Percentiles rank a stretch among this genome's conserved stretches.
phyloP scores from a whole-genome alignment of 2,797 vertebrate genomes.

The Trachurus trachurus region DNA sequence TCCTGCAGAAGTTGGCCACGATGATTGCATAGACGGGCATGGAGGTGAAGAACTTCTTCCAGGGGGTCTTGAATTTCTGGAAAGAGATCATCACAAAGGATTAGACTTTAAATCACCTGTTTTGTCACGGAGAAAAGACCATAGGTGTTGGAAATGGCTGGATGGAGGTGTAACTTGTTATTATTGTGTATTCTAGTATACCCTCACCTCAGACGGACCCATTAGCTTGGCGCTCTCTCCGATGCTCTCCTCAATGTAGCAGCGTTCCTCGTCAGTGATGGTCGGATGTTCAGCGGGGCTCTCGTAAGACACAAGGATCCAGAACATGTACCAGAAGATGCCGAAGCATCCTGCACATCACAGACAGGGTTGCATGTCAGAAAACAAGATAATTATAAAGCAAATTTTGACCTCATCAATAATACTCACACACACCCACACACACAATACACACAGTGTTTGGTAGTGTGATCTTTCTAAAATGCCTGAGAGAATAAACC shows the following conservation, averaged over 20 bases:
- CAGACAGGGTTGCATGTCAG: constrained; percentile 27
- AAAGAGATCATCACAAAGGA: constrained; percentile 8
- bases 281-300: constrained; percentile 96
- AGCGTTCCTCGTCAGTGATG: constrained; percentile 95
- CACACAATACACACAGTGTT: constrained; percentile 5
- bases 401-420: constrained; percentile 26
- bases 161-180: neutral
- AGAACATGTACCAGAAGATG: constrained; percentile 97
- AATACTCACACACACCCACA: neutral
- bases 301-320: constrained; percentile 97
- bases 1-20: constrained; percentile 96
- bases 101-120: neutral
- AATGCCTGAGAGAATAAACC: constrained; percentile 63
- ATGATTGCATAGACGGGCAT: constrained; percentile 98
- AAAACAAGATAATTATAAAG: constrained; percentile 5
- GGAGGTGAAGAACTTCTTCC: constrained; percentile 94
- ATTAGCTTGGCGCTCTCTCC: constrained; percentile 94
- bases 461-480: constrained; percentile 53
- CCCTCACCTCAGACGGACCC: constrained; percentile 92
- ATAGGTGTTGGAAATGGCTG: neutral
- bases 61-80: constrained; percentile 94
- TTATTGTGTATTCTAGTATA: neutral
- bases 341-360: constrained; percentile 90
- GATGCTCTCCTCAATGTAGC: constrained; percentile 98
- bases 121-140: neutral